These are phyloP conservation scores for Oscheius sp. DNA, from an alignment of 1,140 invertebrate species.

Conservation along the genomic window DNA sequence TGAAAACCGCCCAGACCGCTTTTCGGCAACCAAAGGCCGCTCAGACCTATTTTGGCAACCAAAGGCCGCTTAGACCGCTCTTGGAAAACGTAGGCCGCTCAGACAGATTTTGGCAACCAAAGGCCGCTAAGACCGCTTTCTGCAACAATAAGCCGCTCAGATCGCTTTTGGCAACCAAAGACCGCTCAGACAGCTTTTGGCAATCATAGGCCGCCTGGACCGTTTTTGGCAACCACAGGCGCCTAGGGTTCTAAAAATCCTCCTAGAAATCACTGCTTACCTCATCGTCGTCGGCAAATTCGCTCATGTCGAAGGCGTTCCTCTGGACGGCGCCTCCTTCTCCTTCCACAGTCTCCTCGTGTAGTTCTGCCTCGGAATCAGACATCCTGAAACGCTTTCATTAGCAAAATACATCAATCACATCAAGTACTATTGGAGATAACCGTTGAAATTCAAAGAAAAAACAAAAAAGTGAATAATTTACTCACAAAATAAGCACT, in stretches of 20 bases:
- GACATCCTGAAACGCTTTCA: conserved; percentile 7
- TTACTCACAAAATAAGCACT: not conserved
- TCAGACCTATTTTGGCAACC: not conserved
- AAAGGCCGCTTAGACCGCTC: no score
- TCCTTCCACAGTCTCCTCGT: not conserved
- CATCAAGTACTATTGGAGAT: not conserved
- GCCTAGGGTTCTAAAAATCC: no score
- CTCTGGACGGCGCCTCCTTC: not conserved
- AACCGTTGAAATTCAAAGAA: not conserved
- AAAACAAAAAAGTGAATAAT: conserved; percentile 1
- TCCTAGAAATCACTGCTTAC: no score
- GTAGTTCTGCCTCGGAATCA: not conserved
- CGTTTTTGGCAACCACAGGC: no score
- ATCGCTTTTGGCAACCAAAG: no score
- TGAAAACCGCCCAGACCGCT: not conserved
- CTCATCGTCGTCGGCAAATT: not conserved
- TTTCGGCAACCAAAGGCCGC: no score
- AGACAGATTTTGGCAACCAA: no score
- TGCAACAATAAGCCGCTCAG: no score
- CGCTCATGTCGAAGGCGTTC: conserved; percentile 21
- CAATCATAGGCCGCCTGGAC: no score
- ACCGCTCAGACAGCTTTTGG: no score
- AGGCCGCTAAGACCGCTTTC: no score
- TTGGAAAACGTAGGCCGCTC: no score
- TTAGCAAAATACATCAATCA: not conserved